Conservation (phyloP, 2,113 vertebrate genomes). For the Macroglossus sobrinus region DNA sequence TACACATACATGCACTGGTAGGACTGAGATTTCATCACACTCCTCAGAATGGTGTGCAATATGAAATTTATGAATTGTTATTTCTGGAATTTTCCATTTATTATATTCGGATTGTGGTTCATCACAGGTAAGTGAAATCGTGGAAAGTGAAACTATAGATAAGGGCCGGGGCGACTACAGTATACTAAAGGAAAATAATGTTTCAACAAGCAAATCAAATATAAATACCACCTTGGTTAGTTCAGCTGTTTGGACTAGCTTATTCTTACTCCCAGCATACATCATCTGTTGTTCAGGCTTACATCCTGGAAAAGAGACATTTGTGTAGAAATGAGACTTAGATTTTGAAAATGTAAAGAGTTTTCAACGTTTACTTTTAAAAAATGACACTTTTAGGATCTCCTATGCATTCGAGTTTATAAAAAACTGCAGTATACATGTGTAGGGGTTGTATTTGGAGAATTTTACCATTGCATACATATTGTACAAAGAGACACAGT, state of each 20-base stretch:
- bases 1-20: not conserved
- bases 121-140: not conserved
- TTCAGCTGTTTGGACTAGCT: constrained; percentile 93
- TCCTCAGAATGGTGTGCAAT: not conserved
- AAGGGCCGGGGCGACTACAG: not conserved
- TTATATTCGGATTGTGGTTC: not conserved
- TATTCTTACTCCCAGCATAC: constrained; percentile 98
- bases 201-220: not conserved
- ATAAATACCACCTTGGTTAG: constrained; percentile 90
- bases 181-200: not conserved
- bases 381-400: constrained; percentile 17
- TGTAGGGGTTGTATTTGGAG: not conserved
- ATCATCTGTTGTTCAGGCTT: constrained; percentile 98
- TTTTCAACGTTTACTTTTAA: not conserved
- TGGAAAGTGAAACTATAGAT: not conserved
- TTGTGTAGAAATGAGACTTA: not conserved
- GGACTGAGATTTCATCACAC: not conserved
- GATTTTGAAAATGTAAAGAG: not conserved
- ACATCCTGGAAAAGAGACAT: constrained; percentile 85
- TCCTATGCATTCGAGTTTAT: not conserved
- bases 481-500: not conserved
- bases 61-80: not conserved
- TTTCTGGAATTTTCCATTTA: not conserved
- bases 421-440: not conserved
- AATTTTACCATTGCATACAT: not conserved